Base-by-base conservation (phyloP, 2,113 vertebrate genomes). In the Tachycineta bicolor region DNA sequence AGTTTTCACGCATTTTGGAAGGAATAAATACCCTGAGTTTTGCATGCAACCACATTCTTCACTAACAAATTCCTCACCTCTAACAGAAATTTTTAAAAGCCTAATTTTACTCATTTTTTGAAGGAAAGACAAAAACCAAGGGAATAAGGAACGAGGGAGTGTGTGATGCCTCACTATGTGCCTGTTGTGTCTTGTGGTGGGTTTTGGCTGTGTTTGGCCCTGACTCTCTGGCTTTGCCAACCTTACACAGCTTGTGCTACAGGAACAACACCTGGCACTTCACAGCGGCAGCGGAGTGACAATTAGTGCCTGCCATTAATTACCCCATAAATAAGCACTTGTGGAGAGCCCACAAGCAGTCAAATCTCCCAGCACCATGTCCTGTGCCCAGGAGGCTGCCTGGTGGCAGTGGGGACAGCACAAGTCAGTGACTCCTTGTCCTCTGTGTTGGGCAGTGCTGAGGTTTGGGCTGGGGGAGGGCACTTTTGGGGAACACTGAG, bases 1-100 rank as follows among this genome's bases (percentile, higher is more conserved):
- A 89, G 17, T 25, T 69, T 97, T 95, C 69, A 83, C 33, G 78
- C 34, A 78, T 95, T 94, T 95, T 75, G 64, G 31, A 33, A 55
- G 68, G 31, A 92, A 63, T 70, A 83, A 41, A 46, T 87, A 55
- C 18, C 20, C 33, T 52, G 75, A 92, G 49, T 92, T 94, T 86
- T 89, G 24, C 24, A 56, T 41, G 55, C 29, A 74, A 53, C 8
- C 6, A 12, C 0, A 1, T 58, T 86, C 26, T 41, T 83, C 0
- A 0, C 12, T 49, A 25, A 33, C 33, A 47, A 60, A 50, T 75
- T 65, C n/a, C 22, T 74, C 14, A 28, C 20, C 44, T 55, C 9
- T 41, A 74, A 23, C 8, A 39, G 6, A 16, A 24, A 28, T 50
- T 76, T 84, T 89, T 52, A 8, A 39, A 87, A 69, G 11, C 31